Evolutionary conservation across 2,113 vertebrate genomes (phyloP), one percentile per base, ranked within the genome.

Genomic region (Myodes glareolus): DNA sequence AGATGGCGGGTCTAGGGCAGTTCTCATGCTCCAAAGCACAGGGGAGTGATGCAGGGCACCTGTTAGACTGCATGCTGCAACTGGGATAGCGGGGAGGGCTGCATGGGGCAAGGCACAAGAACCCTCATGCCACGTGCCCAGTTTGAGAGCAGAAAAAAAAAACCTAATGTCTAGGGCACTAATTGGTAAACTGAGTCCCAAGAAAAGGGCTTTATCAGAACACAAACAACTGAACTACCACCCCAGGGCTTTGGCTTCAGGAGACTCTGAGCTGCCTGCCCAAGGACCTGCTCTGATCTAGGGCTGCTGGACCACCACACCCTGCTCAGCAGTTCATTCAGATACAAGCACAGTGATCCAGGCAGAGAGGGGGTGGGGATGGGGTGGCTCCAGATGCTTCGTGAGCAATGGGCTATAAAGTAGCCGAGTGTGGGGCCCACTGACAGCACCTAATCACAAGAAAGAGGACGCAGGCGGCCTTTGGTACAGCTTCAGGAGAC

Each of bases 31-130:
- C 70, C 23, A 23, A 47, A 10, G 9, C 39, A 33, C 27, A 11
- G 1, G 3, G 76, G 39, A 50, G 58, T 61, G 31, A 2, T 19
- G 52, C 73, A 75, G 42, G 65, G 52, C 45, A 70, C 76, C 23
- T 50, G 91, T 39, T 92, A 93, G 95, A 31, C 19, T 16, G 45
- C 33, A 81, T 70, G 52, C 90, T 65, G 65, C 50, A 65, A 77
- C 58, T 39, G n/a, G 17, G 63, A 73, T 12, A 33, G 3, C 13
- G 13, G 63, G 19, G 55, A 68, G 14, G 29, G 58, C 70, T 29
- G 13, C 27, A 55, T 39, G 39, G 73, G 61, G n/a, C 16, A 33
- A 6, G 78, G 36, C 77, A 72, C 33, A 39, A 50, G 70, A 58
- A 3, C 80, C 39, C 68, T 45, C 47, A 12, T 80, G 50, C 39